Conservation (phyloP, 2,888 invertebrate genomes). For the Sminthurinus aureus region DNA sequence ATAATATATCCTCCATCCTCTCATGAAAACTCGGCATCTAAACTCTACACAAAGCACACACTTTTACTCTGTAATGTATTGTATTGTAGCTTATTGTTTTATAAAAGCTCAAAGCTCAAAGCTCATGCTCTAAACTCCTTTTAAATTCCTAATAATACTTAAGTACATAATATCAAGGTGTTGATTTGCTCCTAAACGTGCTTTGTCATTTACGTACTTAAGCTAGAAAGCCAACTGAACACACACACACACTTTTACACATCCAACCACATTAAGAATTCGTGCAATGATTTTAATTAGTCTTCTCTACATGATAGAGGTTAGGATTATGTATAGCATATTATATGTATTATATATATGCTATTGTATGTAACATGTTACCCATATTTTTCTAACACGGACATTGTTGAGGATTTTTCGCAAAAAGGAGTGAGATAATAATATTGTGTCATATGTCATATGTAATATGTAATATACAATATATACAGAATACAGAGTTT, state of each 20-base stretch:
- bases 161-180: not conserved
- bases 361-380: not conserved
- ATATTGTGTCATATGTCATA: no score
- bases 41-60: no score
- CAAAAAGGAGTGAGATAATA: no score
- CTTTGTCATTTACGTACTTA: not conserved
- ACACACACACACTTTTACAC: not conserved
- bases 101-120: not conserved
- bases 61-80: not conserved
- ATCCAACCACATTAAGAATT: not conserved
- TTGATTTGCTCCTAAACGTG: not conserved
- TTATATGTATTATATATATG: no score
- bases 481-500: no score
- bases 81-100: not conserved
- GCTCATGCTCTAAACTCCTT: not conserved
- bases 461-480: no score
- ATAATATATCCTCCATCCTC: no score
- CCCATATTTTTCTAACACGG: not conserved
- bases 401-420: conserved; percentile 22
- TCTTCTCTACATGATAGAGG: not conserved
- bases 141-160: not conserved
- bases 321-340: no score
- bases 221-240: not conserved
- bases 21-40: no score
- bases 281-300: conserved; percentile 19